Percentiles rank a stretch among this genome's conserved stretches.
Conservation (phyloP, 2,113 vertebrate species). For the Phocoena phocoena region DNA sequence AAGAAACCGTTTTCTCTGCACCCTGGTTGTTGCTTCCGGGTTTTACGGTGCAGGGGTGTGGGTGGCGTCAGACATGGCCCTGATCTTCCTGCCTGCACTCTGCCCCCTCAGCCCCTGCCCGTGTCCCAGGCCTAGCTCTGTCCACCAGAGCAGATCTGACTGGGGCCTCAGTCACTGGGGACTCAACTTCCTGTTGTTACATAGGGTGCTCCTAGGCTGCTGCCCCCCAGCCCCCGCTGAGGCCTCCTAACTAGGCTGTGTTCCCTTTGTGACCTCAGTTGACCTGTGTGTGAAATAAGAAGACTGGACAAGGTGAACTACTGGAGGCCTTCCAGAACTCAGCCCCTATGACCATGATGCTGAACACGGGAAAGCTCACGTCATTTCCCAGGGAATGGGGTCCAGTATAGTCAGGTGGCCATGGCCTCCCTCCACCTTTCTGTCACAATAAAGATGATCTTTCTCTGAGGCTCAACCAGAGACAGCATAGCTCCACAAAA, state of each 20-base stretch:
- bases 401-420: background rate
- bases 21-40: background rate
- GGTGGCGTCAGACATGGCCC: background rate
- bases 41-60: background rate
- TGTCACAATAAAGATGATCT: background rate
- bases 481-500: background rate
- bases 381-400: background rate
- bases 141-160: background rate
- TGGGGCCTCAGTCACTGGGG: background rate
- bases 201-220: background rate
- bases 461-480: background rate
- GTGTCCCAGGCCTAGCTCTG: background rate
- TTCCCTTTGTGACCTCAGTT: background rate
- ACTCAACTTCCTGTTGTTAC: background rate
- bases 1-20: background rate
- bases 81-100: background rate
- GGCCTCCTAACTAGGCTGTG: background rate
- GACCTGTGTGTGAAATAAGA: background rate
- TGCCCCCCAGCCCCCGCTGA: rapidly evolving
- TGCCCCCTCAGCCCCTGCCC: background rate
- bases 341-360: background rate
- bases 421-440: background rate
- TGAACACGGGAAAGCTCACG: background rate
- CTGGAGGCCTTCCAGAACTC: background rate
- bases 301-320: background rate